phyloP scores from a whole-genome alignment of 2,797 vertebrate genomes.

The Lates japonicus region DNA sequence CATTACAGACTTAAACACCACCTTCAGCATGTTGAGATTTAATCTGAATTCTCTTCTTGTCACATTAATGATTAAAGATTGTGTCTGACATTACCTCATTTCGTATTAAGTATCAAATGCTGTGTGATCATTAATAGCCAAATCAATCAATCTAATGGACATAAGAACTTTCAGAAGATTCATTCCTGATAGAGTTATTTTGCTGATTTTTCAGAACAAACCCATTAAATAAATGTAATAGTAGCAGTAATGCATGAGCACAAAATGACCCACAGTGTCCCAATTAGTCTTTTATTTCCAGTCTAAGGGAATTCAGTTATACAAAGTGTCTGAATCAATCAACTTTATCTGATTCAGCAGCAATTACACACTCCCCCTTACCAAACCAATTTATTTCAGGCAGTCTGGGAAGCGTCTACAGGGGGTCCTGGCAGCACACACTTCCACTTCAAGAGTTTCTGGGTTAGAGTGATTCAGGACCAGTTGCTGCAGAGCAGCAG shows the following conservation, averaged over 20 bases:
- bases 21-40: no score
- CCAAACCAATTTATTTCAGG: slow-evolving; percentile 47
- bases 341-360: slow-evolving; percentile 42
- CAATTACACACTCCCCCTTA: slow-evolving; percentile 38
- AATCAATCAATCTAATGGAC: slow-evolving; percentile 8
- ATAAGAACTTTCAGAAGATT: not conserved
- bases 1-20: no score
- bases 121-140: not conserved
- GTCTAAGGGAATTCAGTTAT: slow-evolving; percentile 24
- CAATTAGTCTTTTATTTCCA: slow-evolving; percentile 21
- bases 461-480: slow-evolving; percentile 60
- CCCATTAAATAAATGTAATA: not conserved
- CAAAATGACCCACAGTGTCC: not conserved
- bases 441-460: slow-evolving; percentile 51
- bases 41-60: no score
- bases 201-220: slow-evolving; percentile 7
- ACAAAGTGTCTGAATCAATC: slow-evolving; percentile 13
- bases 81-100: not conserved
- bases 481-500: slow-evolving; percentile 52
- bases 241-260: not conserved
- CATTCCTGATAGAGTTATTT: not conserved
- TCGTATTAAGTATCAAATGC: not conserved
- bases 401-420: slow-evolving; percentile 25
- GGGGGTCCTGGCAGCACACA: slow-evolving; percentile 35
- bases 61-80: slow-evolving; percentile 5